Percentiles rank a stretch among this genome's conserved stretches.
Evolutionary conservation across 2,113 vertebrate species (phyloP).

Genomic region (Leptodactylus fuscus): DNA sequence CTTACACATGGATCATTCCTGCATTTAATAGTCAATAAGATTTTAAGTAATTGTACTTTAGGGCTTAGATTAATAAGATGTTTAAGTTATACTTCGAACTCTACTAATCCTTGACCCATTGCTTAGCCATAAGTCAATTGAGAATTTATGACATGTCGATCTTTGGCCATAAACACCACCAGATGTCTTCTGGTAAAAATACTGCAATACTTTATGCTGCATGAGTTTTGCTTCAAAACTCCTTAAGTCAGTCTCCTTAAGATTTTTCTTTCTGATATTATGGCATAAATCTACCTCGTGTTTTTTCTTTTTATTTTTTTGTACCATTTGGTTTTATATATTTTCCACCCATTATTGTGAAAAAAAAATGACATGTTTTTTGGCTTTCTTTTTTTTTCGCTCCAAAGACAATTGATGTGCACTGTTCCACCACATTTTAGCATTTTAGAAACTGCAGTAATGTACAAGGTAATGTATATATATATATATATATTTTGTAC

Average conservation of each 20-base stretch:
- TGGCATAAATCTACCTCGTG: background rate
- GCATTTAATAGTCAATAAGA: background rate
- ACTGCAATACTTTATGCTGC: background rate
- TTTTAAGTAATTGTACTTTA: slow-evolving; percentile 13
- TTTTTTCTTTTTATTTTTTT: background rate
- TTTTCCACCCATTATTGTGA: background rate
- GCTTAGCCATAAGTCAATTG: background rate
- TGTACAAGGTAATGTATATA: too few species aligned
- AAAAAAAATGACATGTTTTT: too few species aligned
- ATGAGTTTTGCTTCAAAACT: background rate
- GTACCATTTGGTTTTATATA: background rate
- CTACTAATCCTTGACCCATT: background rate
- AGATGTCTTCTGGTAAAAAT: background rate
- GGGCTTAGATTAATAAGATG: background rate
- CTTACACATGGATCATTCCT: background rate
- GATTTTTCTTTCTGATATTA: background rate
- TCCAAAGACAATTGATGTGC: too few species aligned
- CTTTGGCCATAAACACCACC: background rate
- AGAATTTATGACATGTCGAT: background rate
- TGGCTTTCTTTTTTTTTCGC: too few species aligned
- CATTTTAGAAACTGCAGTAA: too few species aligned
- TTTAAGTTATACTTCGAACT: background rate
- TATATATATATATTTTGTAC: too few species aligned
- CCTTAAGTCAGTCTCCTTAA: background rate
- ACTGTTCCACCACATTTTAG: too few species aligned